A percentile compares a stretch with the other conserved stretches of the same genome.
Evolutionary conservation across 30 jellyfish, hydroid and myxozoan species (phyloP).

Genomic region (Phacellophora camtschatica): DNA sequence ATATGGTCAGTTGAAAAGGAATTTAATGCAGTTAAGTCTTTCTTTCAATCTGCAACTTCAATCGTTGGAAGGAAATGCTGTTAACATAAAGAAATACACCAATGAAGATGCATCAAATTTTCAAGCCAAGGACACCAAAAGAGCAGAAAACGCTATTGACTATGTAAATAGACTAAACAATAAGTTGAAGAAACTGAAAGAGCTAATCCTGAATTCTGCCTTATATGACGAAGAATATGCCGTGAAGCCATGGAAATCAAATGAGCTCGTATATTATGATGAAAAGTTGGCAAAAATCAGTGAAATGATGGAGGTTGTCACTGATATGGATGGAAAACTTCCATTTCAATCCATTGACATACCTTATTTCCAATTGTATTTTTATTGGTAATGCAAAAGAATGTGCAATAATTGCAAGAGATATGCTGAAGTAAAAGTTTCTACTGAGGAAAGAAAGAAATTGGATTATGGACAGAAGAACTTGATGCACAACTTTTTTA

Average conservation of each 20-base stretch:
- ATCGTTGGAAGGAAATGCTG: slow-evolving; percentile 1
- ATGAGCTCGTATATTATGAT: background rate
- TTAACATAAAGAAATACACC: background rate
- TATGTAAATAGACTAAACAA: background rate
- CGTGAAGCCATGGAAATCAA: background rate
- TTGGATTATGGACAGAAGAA: too few species aligned
- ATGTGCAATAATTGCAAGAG: background rate
- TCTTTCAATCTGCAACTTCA: background rate
- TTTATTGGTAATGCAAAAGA: background rate
- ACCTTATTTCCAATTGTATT: background rate
- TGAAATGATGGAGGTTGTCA: background rate
- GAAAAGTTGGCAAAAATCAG: background rate
- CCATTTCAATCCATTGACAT: background rate
- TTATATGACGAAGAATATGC: background rate
- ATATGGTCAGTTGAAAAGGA: background rate
- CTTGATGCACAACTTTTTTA: too few species aligned
- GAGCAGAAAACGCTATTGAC: background rate
- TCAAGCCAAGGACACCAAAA: background rate
- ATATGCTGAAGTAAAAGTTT: too few species aligned
- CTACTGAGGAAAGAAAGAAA: too few species aligned
- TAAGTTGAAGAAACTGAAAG: background rate
- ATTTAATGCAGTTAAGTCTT: background rate
- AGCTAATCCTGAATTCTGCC: background rate
- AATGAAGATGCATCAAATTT: background rate
- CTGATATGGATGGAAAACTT: background rate